Conservation (phyloP, 2,797 vertebrate genomes). For the Neopelma chrysocephalum region DNA sequence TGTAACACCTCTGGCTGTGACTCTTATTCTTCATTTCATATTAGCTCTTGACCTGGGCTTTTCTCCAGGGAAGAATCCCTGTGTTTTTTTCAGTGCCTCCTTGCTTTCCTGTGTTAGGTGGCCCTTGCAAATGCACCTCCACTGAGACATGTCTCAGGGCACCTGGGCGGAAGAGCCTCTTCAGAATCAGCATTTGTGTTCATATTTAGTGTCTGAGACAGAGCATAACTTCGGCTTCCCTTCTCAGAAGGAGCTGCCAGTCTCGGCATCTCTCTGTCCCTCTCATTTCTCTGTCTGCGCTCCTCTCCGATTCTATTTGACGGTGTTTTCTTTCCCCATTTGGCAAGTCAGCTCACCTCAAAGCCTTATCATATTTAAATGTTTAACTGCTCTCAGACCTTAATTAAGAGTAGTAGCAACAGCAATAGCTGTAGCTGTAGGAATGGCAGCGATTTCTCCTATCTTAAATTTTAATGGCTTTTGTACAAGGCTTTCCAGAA, state of each 20-base stretch:
- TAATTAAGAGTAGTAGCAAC: slow-evolving; percentile 62
- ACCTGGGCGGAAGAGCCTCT: neutral
- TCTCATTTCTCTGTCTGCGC: neutral
- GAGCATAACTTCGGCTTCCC: neutral
- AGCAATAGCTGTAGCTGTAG: slow-evolving; percentile 17
- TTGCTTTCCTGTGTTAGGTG: neutral
- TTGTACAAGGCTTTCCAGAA: slow-evolving; percentile 34
- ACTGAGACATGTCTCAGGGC: neutral
- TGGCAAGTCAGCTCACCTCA: slow-evolving; percentile 25
- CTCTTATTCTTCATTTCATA: neutral
- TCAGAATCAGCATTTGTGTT: neutral
- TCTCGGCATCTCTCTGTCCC: neutral
- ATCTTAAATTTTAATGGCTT: slow-evolving; percentile 64
- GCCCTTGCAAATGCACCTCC: neutral
- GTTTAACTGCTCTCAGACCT: slow-evolving; percentile 44
- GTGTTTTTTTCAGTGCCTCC: neutral
- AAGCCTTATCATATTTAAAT: slow-evolving; percentile 42
- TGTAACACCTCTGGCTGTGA: neutral
- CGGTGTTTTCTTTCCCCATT: slow-evolving; percentile 20
- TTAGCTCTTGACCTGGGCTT: neutral
- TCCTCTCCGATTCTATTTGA: neutral
- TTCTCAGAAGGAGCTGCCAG: neutral
- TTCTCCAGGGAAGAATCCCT: neutral
- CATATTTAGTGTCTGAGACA: neutral
- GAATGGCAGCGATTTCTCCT: slow-evolving; percentile 22